Evolutionary conservation across 2,888 invertebrate species (phyloP).

Genomic region (Cephus rjabovi): DNA sequence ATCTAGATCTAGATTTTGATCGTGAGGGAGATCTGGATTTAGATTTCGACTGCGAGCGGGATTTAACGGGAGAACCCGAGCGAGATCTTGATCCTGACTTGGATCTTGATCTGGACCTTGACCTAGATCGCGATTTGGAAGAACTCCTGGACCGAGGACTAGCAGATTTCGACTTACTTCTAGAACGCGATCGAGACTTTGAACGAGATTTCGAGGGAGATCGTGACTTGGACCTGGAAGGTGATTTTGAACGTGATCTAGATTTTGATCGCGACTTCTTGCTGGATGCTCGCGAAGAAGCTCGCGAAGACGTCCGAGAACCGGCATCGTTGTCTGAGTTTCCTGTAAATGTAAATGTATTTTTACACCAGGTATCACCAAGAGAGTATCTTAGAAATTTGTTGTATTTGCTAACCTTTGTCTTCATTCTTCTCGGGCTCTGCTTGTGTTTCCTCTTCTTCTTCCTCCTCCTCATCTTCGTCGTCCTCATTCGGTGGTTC

Average conservation of each 20-base stretch:
- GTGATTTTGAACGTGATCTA: constrained; percentile 52
- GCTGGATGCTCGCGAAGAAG: constrained; percentile 59
- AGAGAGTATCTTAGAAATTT: not conserved
- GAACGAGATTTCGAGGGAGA: constrained; percentile 47
- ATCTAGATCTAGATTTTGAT: constrained; percentile 42
- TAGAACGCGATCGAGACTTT: constrained; percentile 47
- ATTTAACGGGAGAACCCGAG: constrained; percentile 45
- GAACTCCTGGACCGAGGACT: constrained; percentile 40
- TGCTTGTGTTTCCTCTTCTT: constrained; percentile 69
- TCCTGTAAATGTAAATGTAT: constrained; percentile 38
- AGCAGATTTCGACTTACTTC: constrained; percentile 20
- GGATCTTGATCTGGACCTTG: constrained; percentile 46
- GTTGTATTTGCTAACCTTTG: constrained; percentile 45
- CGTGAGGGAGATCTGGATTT: constrained; percentile 54
- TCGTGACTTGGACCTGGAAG: constrained; percentile 44
- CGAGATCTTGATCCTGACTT: constrained; percentile 53
- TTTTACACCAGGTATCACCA: not conserved
- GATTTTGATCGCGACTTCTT: constrained; percentile 54
- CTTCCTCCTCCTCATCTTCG: constrained; percentile 77
- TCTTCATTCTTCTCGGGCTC: constrained; percentile 57
- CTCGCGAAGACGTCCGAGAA: constrained; percentile 67
- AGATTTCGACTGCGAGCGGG: constrained; percentile 42
- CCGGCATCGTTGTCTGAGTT: constrained; percentile 62
- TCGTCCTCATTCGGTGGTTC: constrained; percentile 83
- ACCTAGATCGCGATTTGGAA: constrained; percentile 42